Evolutionary conservation across 1,140 invertebrate genomes (phyloP), one percentile per base, ranked within the genome.

Genomic region (Conopomorpha cramerella): DNA sequence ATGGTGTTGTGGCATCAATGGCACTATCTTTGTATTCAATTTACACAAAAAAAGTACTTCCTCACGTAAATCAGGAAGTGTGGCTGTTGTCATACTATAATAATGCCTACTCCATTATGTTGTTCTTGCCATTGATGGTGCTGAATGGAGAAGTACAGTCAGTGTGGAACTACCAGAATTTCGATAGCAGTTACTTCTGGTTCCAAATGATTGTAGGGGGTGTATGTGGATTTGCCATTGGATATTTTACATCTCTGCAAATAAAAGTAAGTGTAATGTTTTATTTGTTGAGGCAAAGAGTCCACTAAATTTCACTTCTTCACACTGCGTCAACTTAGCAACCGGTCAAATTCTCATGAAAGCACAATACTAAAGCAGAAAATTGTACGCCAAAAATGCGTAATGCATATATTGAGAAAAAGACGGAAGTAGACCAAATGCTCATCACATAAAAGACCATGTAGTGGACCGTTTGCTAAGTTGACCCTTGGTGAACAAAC

Each of bases 11-110:
- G 30, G 95, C 95, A 4, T 98, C 95, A 15, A 77, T 98, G 16
- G 91, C 86, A 49, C 82, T 99, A 8, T 97, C 96, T 3, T 77
- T 98, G 19, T 98, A 97, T 78, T 95, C 96, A 2, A 99, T 99
- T 48, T 95, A 88, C 55, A 98, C 94, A 0, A 99, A 99, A 72
- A 93, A 90, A 72, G 84, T 92, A 0, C 77, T 99, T 34, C 89
- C 93, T 0, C 64, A 81, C 48, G 88, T 99, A 0, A 91, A 98
- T 51, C 87, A 96, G 58, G 82, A 97, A 81, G 83, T 93, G 25
- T 91, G 87, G 86, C 52, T 89, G n/a, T 67, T 93, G 2, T 95
- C 94, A 0, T 95, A 96, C 65, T 99, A 97, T 67, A 99, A 98
- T 55, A 99, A 99, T 77, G 78, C 96, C 1, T 99, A 98, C 72